A percentile compares a stretch with the other conserved stretches of the same genome.
phyloP scores from a whole-genome alignment of 2,113 vertebrate genomes.

The Bettongia penicillata region DNA sequence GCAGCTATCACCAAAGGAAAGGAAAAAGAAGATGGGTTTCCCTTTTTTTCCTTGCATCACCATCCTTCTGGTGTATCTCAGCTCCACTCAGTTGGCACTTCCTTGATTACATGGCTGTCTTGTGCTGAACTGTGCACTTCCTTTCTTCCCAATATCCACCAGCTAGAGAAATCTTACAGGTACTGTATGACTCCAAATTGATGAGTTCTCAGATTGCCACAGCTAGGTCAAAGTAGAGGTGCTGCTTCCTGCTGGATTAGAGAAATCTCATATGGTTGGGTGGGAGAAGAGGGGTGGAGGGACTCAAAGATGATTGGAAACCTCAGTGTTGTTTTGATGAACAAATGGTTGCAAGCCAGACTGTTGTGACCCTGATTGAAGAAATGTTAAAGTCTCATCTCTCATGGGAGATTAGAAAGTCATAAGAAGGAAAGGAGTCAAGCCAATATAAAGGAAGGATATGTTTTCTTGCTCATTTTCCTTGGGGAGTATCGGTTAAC shows the following conservation, averaged over 20 bases:
- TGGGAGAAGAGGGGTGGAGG: background rate
- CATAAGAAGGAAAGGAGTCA: constrained; percentile 42
- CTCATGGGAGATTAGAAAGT: constrained; percentile 1
- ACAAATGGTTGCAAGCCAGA: background rate
- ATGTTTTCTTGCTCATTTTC: constrained; percentile 12
- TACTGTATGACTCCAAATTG: background rate
- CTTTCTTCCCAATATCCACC: constrained; percentile 42
- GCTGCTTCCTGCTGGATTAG: constrained; percentile 17
- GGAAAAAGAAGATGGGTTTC: background rate
- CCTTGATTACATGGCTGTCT: constrained; percentile 9
- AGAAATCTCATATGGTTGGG: background rate
- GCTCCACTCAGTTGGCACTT: background rate
- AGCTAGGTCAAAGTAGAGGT: background rate
- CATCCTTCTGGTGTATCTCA: background rate
- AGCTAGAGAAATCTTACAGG: constrained; percentile 20
- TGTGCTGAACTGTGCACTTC: constrained; percentile 16
- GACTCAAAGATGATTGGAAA: constrained; percentile 10
- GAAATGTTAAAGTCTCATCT: background rate
- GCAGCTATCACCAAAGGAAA: background rate
- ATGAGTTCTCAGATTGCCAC: background rate
- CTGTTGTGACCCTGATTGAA: background rate
- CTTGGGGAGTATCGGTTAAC: background rate
- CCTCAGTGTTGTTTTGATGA: background rate
- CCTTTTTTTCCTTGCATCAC: background rate
- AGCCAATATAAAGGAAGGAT: constrained; percentile 42